phyloP scores from a whole-genome alignment of 2,888 invertebrate genomes.

The Brachylomia viminalis region DNA sequence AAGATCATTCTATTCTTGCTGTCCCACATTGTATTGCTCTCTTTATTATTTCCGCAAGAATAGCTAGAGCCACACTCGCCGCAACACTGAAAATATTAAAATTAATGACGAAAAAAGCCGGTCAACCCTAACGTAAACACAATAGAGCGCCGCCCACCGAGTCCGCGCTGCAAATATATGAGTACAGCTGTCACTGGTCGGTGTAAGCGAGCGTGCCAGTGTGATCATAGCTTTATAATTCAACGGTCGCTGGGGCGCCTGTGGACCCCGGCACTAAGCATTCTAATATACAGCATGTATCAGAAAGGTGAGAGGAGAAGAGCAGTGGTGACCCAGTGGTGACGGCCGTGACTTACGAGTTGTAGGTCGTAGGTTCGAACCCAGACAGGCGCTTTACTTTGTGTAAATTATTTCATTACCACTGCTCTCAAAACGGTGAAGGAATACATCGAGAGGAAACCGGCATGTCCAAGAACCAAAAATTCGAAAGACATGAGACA shows the following conservation, averaged over 20 bases:
- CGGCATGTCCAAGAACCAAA: too few relatives aligned
- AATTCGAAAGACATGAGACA: too few relatives aligned
- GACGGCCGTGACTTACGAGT: too few relatives aligned
- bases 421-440: too few relatives aligned
- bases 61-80: slow-evolving; percentile 2
- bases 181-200: slow-evolving; percentile 71
- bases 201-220: slow-evolving; percentile 60
- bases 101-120: slow-evolving; percentile 38
- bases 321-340: too few relatives aligned
- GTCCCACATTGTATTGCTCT: slow-evolving; percentile 5
- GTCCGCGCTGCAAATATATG: slow-evolving; percentile 75
- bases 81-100: slow-evolving; percentile 41
- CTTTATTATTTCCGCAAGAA: slow-evolving; percentile 24
- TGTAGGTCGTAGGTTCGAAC: too few relatives aligned
- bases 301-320: too few relatives aligned
- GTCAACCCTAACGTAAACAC: slow-evolving; percentile 69
- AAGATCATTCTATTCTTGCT: slow-evolving; percentile 28
- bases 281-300: slow-evolving; percentile 3
- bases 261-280: background rate
- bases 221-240: slow-evolving; percentile 69
- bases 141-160: slow-evolving; percentile 80
- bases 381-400: too few relatives aligned
- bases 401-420: too few relatives aligned
- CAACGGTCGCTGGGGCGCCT: slow-evolving; percentile 32
- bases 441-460: too few relatives aligned